Conservation (phyloP, 2,888 invertebrate genomes). For the Quadriops clusia region DNA sequence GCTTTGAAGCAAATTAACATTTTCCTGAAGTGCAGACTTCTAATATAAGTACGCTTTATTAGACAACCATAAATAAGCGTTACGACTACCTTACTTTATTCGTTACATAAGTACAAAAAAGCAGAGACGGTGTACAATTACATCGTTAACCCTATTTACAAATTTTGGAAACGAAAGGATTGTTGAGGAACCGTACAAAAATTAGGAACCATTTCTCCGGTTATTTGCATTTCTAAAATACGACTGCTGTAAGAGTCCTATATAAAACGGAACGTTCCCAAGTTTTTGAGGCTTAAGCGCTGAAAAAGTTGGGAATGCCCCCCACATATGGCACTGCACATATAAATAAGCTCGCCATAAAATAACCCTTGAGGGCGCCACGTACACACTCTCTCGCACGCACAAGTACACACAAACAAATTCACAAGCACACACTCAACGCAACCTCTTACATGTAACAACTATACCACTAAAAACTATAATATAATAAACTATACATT, state of each 20-base stretch:
- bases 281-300: conserved; percentile 13
- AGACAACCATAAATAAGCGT: too few relatives aligned
- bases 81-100: too few relatives aligned
- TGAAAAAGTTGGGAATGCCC: conserved; percentile 12
- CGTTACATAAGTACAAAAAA: too few relatives aligned
- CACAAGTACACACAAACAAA: conserved; percentile 26
- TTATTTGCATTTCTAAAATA: conserved; percentile 35
- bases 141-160: too few relatives aligned
- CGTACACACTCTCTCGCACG: conserved; percentile 16
- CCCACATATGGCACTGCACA: conserved; percentile 33
- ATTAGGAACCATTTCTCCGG: conserved; percentile 36
- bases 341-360: conserved; percentile 29
- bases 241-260: conserved; percentile 30
- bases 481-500: conserved; percentile 16
- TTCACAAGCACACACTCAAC: conserved; percentile 26
- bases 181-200: conserved; percentile 37
- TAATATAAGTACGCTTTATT: too few relatives aligned
- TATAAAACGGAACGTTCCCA: conserved; percentile 18
- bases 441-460: too few relatives aligned
- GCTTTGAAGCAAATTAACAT: too few relatives aligned
- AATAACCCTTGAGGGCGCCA: conserved; percentile 21
- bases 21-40: too few relatives aligned
- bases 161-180: conserved; percentile 21
- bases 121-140: too few relatives aligned
- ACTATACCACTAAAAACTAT: too few relatives aligned